Conservation (phyloP, 37 sponge, comb jelly and placozoan genomes). For the Oscarella lobularis region DNA sequence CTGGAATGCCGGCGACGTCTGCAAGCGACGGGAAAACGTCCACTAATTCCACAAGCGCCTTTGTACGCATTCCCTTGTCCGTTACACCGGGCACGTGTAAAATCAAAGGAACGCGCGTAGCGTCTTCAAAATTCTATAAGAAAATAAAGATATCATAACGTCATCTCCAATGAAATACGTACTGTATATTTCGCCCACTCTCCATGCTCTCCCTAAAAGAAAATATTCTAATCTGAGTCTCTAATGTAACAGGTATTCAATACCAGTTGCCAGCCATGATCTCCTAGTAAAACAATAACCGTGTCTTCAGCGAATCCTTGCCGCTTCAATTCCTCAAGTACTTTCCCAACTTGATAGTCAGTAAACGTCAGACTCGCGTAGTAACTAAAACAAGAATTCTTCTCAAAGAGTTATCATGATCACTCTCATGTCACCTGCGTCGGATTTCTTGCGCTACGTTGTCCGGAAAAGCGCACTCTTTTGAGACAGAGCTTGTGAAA, state of each 20-base stretch:
- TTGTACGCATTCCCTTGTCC: not conserved
- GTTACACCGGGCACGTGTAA: constrained; percentile 1
- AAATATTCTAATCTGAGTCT: too few relatives aligned
- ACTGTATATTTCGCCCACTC: not conserved
- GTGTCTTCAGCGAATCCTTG: constrained; percentile 25
- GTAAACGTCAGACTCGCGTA: constrained; percentile 26
- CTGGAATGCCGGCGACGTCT: not conserved
- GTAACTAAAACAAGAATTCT: constrained; percentile 16
- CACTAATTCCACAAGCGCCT: constrained; percentile 2
- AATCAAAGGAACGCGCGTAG: constrained; percentile 6
- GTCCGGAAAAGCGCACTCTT: not conserved
- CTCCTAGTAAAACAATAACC: constrained; percentile 24
- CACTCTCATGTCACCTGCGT: too few relatives aligned
- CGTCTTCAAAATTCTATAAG: constrained; percentile 10
- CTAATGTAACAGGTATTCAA: too few relatives aligned
- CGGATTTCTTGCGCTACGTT: not conserved
- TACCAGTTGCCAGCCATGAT: constrained; percentile 40
- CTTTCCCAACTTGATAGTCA: constrained; percentile 20
- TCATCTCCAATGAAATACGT: not conserved
- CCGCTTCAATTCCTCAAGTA: constrained; percentile 10
- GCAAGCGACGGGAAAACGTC: constrained; percentile 1
- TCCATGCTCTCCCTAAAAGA: constrained; percentile 1
- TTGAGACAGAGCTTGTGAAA: not conserved
- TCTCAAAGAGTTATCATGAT: too few relatives aligned
- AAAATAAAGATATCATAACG: too few relatives aligned